These are phyloP conservation scores for Lasioglossum figueresi DNA, from an alignment of 2,888 invertebrate genomes.

Conservation along the genomic window DNA sequence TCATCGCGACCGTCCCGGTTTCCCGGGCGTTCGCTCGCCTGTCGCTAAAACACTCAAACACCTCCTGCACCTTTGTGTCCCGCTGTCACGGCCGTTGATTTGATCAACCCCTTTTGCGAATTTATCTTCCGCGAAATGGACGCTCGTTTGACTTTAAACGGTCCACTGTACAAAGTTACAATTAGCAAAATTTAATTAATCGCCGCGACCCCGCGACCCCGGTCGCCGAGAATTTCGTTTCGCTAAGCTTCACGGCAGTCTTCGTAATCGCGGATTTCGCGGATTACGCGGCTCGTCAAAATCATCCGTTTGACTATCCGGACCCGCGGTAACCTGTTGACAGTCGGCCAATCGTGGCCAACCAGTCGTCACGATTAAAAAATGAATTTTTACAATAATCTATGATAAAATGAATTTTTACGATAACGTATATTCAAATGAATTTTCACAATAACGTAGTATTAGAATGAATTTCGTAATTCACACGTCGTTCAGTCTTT, in stretches of 20 bases:
- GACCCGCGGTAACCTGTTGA: not conserved
- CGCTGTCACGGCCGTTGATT: not conserved
- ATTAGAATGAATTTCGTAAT: not conserved
- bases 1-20: not conserved
- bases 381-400: not conserved
- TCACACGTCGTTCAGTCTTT: not conserved
- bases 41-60: not conserved
- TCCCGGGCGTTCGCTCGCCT: not conserved
- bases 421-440: not conserved
- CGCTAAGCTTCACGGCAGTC: constrained; percentile 20
- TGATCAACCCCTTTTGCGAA: constrained; percentile 6
- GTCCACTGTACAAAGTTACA: not conserved
- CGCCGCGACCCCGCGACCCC: not conserved
- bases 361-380: not conserved
- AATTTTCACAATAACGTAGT: not conserved
- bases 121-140: constrained; percentile 3
- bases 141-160: constrained; percentile 1
- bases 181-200: constrained; percentile 45
- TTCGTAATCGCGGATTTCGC: constrained; percentile 28
- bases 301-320: not conserved
- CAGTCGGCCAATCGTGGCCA: not conserved
- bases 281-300: not conserved
- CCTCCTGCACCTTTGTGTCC: not conserved
- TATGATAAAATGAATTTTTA: not conserved
- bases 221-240: not conserved